Base-by-base conservation (phyloP, 2,113 vertebrate genomes). In the Apeltes quadracus region DNA sequence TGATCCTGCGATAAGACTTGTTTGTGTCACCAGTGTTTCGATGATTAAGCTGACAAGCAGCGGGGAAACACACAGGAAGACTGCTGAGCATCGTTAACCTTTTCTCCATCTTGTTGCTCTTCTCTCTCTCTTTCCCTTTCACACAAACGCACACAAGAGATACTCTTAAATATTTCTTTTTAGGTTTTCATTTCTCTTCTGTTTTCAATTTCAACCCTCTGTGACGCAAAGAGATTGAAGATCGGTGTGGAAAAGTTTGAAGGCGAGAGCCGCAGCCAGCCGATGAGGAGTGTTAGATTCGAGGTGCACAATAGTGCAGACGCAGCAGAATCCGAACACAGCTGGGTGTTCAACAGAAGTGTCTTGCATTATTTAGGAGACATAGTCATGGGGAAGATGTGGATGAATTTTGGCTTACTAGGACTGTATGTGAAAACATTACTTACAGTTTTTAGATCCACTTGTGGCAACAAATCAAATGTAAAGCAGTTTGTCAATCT, bases 281-380 rank as follows among this genome's bases (percentile, higher is more conserved):
- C 23, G 15, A 73, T 50, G 82, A 83, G 69, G 54, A 69, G 67
- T 46, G 72, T 87, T 76, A 88, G 85, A 87, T 73, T 77, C 62
- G 63, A 82, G 67, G 72, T 76, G 64, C 81, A 84, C 82, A 79
- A 85, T 87, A 81, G 83, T 76, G 90, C 88, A 38, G 86, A 92
- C 87, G 25, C 89, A 92, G 92, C 92, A 93, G 85, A 93, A 90
- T 87, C 67, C 56, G 22, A 81, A 84, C 78, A 63, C 55, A 79
- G 81, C 87, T 46, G 72, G 81, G 78, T 85, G 83, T 79, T 72
- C 72, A 85, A 90, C 86, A 88, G 84, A 90, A 90, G 79, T 82
- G 85, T 81, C 75, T 74, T 92, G 90, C 86, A 93, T 93, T 93
- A 93, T 93, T 93, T 92, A 92, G 77, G 76, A 91, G 88, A 82